These are phyloP conservation scores for Globodera ellingtonae DNA, from an alignment of 1,140 invertebrate genomes.

Conservation along the genomic window DNA sequence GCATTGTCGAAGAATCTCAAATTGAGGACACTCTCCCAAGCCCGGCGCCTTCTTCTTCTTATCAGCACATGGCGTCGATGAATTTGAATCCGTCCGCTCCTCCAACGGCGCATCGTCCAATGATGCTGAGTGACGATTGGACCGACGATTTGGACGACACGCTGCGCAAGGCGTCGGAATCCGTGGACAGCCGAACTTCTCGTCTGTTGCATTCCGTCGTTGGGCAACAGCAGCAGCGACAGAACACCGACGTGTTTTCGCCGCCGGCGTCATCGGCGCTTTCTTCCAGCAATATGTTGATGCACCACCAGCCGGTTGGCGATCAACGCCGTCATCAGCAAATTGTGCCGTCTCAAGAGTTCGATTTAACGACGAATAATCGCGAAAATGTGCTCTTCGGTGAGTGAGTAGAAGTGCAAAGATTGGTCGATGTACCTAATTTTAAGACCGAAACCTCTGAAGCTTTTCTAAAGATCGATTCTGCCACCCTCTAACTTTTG, in stretches of 20 bases:
- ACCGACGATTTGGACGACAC: not conserved
- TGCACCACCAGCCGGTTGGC: not conserved
- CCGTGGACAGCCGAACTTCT: not conserved
- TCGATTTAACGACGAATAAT: not conserved
- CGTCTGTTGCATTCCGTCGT: not conserved
- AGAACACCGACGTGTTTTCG: too few species aligned
- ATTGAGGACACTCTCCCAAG: not conserved
- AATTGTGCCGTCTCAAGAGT: not conserved
- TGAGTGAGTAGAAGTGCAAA: not conserved
- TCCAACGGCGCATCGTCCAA: not conserved
- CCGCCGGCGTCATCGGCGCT: too few species aligned
- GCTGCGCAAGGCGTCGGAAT: not conserved
- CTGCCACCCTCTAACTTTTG: too few species aligned
- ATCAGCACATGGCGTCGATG: not conserved
- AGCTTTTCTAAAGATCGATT: too few species aligned
- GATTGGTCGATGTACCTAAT: too few species aligned
- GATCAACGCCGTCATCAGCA: not conserved
- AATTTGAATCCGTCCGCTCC: not conserved
- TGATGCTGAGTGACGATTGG: not conserved
- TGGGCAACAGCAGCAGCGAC: not conserved
- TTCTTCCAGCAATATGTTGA: not conserved
- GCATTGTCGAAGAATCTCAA: too few species aligned
- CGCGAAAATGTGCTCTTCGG: not conserved
- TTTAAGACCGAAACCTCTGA: too few species aligned
- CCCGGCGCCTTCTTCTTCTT: not conserved